Percentiles rank a stretch among this genome's conserved stretches.
These are phyloP conservation scores for Unio pictorum DNA, from an alignment of 2,888 invertebrate genomes.

Conservation along the genomic window DNA sequence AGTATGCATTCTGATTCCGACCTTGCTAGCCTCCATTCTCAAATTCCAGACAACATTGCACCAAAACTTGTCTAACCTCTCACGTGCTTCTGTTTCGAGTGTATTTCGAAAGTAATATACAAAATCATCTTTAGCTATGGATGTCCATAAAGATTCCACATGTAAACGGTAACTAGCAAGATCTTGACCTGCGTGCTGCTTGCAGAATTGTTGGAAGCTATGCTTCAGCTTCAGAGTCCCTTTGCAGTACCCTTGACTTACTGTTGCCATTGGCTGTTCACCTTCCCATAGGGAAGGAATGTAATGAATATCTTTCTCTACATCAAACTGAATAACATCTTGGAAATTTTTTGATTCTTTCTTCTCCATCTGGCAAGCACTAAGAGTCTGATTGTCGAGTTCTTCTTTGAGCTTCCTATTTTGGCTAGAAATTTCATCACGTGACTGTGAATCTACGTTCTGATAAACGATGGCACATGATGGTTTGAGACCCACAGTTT, in stretches of 20 bases:
- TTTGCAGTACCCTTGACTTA: constrained; percentile 9
- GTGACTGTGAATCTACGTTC: constrained; percentile 1
- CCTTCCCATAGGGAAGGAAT: constrained; percentile 12
- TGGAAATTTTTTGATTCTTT: background rate
- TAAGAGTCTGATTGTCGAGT: no score
- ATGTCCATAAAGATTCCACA: constrained; percentile 10
- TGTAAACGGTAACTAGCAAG: no score
- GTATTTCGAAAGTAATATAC: constrained; percentile 20
- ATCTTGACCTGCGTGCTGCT: background rate
- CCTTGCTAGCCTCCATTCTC: background rate
- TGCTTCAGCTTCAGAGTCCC: background rate
- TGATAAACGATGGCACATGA: constrained; percentile 11
- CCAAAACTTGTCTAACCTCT: background rate
- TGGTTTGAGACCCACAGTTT: background rate
- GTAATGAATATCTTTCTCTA: background rate
- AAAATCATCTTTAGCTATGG: constrained; percentile 13
- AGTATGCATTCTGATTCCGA: no score
- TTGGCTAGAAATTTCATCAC: no score
- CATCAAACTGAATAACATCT: constrained; percentile 12
- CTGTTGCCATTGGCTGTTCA: constrained; percentile 13
- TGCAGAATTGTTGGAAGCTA: background rate
- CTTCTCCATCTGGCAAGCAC: constrained; percentile 6
- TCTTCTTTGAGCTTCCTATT: no score
- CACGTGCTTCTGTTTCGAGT: constrained; percentile 16
- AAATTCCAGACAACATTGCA: background rate